Percentiles rank a stretch among this genome's conserved stretches.
Evolutionary conservation across 2,888 invertebrate genomes (phyloP).

Genomic region (Plagiodera versicolora): DNA sequence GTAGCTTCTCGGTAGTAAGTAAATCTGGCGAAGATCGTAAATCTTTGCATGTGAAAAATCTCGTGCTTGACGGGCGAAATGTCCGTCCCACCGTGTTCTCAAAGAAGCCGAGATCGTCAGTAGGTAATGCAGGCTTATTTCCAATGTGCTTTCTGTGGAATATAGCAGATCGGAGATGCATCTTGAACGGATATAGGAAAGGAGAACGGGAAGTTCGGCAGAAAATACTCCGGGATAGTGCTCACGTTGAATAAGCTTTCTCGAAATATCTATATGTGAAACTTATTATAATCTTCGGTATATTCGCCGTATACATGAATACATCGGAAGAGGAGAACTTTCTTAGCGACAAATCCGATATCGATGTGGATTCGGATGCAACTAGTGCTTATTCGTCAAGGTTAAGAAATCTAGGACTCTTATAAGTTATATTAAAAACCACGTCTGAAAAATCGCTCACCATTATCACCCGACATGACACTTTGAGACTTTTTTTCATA

Average conservation of each 20-base stretch:
- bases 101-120: no score
- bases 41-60: background rate
- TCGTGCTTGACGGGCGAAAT: background rate
- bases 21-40: no score
- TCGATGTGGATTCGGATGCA: background rate
- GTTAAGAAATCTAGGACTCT: no score
- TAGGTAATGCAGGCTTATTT: background rate
- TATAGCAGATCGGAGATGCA: background rate
- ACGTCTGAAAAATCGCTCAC: no score
- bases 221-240: background rate
- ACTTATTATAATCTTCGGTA: slow-evolving; percentile 6
- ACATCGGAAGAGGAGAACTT: background rate
- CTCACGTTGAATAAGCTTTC: background rate
- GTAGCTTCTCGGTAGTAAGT: no score
- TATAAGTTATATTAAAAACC: no score
- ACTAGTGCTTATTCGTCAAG: no score
- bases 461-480: no score
- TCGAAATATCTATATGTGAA: slow-evolving; percentile 6
- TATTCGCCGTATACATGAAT: background rate
- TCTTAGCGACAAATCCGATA: background rate
- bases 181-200: background rate
- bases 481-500: no score
- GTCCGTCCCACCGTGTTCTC: background rate
- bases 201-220: slow-evolving; percentile 3
- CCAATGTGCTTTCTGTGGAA: background rate